Base-by-base conservation (phyloP, 2,113 vertebrate species). In the Rissa tridactyla region DNA sequence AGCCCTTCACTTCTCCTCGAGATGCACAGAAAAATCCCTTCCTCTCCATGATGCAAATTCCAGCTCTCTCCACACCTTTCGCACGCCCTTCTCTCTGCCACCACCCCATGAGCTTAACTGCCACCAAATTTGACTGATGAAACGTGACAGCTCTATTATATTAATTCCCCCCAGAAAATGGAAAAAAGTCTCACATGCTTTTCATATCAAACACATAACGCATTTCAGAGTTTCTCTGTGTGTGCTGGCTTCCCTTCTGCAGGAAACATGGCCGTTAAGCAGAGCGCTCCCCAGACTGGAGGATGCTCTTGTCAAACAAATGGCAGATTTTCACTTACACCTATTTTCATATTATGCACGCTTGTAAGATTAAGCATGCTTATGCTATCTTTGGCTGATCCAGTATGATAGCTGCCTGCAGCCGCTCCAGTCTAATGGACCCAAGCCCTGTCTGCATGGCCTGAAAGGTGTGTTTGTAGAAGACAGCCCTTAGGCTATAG, bases 111-210 rank as follows among this genome's bases (percentile, higher is more conserved):
- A 93, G 73, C 65, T 94, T 87, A 92, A 70, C 93, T 76, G 91
- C 91, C 83, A 92, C 77, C 82, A 88, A 83, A 76, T 89, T 61
- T 95, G 92, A 97, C 88, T 96, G 96, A 97, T 96, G 65, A 94
- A 97, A 96, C 92, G 52, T 72, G 96, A 94, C 95, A 92, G 92
- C 86, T 88, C 92, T 79, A 94, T 96, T 96, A 90, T 70, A 89
- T 88, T 96, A 90, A 96, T 94, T 93, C 87, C 75, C 93, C n/a
- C 66, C 81, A 93, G 90, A 96, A 97, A 96, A 86, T 72, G 57
- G 46, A 32, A 38, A 49, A 87, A 44, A 68, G 11, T n/a, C 73
- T 97, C 3, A 3, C 66, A 83, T 64, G 64, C 64, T 80, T 92
- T 96, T 92, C 51, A 91, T 80, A 82, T 89, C 78, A 88, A 93